Base-by-base conservation (phyloP, 2,113 vertebrate species). In the Salvelinus alpinus region DNA sequence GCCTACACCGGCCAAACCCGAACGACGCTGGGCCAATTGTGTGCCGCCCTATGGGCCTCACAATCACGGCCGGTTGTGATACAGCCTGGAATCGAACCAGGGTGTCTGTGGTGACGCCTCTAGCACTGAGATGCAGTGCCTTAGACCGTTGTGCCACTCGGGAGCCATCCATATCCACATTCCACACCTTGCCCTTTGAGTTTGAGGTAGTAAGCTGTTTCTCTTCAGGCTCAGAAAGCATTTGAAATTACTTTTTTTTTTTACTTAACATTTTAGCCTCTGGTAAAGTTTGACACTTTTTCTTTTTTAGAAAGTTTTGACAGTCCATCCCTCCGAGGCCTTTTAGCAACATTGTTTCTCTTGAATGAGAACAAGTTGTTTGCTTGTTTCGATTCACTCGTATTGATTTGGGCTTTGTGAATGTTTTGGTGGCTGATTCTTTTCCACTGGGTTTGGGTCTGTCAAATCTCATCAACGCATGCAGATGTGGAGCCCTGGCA, bases 341-440 rank as follows among this genome's bases (percentile, higher is more conserved):
- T 62, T 62, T 22, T 22, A 62, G 5, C 12, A 54, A 18, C 8
- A 5, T 54, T 3, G n/a, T n/a, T 57, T 73, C 1, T 2, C 14
- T 72, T 62, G 51, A 69, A 72, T 62, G 38, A 48, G 71, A 81
- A 70, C 18, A 48, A 3, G 13, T 18, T 9, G 27, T 13, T 51
- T 29, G 12, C 51, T 54, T 1, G 14, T 54, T 18, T 54, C 3
- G 47, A 14, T 64, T 5, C 78, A 48, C 73, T 73, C 1, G 20
- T 72, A 66, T 70, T 2, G 5, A 31, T 69, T 74, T 29, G 9
- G 3, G 22, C 25, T 27, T 29, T 27, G 13, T 5, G 34, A 44
- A 8, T 68, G 54, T 65, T 54, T 67, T 16, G 16, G 16, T 27
- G 78, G 22, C 2, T 67, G 47, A 20, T 6, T 65, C 2, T 51